These are phyloP conservation scores for Eolophus roseicapilla DNA, from an alignment of 2,113 vertebrate genomes.

Conservation along the genomic window DNA sequence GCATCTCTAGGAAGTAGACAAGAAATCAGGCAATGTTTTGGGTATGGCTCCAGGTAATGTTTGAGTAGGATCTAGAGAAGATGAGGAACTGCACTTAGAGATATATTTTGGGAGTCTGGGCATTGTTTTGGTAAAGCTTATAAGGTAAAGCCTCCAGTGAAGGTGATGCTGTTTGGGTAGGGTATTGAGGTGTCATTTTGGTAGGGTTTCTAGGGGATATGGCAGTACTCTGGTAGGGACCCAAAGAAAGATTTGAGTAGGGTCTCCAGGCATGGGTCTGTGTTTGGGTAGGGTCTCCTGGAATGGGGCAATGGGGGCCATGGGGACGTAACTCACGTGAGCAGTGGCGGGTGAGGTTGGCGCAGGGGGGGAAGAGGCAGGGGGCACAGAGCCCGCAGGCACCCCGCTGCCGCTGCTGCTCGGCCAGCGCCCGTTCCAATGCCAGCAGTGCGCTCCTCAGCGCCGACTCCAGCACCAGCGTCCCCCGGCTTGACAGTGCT, in stretches of 20 bases:
- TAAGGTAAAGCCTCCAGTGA: neutral
- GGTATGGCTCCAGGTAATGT: neutral
- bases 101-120: neutral
- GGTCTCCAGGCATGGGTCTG: neutral
- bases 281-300: neutral
- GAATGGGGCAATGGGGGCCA: neutral
- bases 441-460: conserved; percentile 80
- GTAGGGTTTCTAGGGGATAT: neutral
- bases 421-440: conserved; percentile 73
- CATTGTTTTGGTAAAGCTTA: neutral
- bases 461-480: conserved; percentile 83
- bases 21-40: neutral
- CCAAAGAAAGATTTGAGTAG: neutral
- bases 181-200: neutral
- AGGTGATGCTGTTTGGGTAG: neutral
- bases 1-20: neutral
- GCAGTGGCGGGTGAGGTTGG: conserved; percentile 73
- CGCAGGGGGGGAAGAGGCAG: conserved; percentile 84
- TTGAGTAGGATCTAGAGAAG: neutral
- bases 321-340: conserved; percentile 17
- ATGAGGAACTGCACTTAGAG: neutral
- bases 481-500: conserved; percentile 86
- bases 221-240: neutral
- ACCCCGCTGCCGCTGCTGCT: conserved; percentile 69
- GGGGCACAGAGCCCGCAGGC: conserved; percentile 78